Percentiles rank a stretch among this genome's conserved stretches.
phyloP scores from a whole-genome alignment of 1,140 invertebrate species.

The Scaptomyza hsui region DNA sequence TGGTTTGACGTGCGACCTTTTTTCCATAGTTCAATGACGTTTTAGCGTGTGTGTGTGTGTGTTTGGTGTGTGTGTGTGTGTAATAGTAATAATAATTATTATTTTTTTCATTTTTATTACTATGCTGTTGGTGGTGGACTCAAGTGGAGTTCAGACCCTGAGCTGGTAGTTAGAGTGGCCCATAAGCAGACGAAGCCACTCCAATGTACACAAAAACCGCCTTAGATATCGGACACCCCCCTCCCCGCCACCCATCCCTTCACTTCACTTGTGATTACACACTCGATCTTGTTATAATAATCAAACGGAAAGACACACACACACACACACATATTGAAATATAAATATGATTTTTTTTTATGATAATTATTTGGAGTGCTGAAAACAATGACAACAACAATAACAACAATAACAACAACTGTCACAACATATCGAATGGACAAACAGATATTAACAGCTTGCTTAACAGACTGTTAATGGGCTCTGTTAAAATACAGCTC shows the following conservation, averaged over 20 bases:
- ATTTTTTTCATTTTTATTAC: constrained; percentile 49
- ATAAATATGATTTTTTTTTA: constrained; percentile 45
- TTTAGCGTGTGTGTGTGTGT: constrained; percentile 26
- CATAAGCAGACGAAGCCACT: constrained; percentile 51
- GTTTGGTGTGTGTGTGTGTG: constrained; percentile 40
- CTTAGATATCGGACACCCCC: constrained; percentile 38
- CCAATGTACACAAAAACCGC: constrained; percentile 66
- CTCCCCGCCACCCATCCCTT: neutral
- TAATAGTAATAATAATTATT: constrained; percentile 64
- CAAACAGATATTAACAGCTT: neutral
- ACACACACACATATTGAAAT: constrained; percentile 28
- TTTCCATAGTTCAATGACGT: constrained; percentile 75
- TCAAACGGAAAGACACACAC: constrained; percentile 44
- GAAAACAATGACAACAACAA: constrained; percentile 41
- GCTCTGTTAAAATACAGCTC: too few species aligned
- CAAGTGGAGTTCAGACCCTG: constrained; percentile 59
- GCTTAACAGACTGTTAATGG: constrained; percentile 1
- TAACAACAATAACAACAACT: constrained; percentile 20
- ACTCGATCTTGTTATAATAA: constrained; percentile 61
- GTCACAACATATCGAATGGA: constrained; percentile 14
- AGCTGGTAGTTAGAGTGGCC: constrained; percentile 19
- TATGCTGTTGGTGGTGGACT: constrained; percentile 43
- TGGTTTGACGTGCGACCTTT: constrained; percentile 63
- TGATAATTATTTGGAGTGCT: constrained; percentile 73
- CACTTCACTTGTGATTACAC: constrained; percentile 61